Evolutionary conservation across 2,888 invertebrate genomes (phyloP).

Genomic region (Nemapogon koenigi): DNA sequence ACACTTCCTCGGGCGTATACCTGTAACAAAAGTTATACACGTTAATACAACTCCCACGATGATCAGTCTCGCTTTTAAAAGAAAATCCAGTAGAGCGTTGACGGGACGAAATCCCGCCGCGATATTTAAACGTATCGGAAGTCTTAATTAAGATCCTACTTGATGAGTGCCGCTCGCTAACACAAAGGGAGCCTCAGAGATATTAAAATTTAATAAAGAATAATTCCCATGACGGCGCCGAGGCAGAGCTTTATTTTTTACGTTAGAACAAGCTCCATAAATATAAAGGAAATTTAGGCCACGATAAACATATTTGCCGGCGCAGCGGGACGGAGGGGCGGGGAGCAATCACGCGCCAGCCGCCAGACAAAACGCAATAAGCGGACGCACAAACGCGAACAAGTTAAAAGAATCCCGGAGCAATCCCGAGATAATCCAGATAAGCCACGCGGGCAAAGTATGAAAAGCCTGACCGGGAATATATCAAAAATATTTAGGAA

Average conservation of each 20-base stretch:
- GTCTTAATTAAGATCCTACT: slow-evolving; percentile 31
- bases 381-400: slow-evolving; percentile 44
- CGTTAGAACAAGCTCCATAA: slow-evolving; percentile 30
- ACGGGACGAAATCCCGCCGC: neutral
- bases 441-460: slow-evolving; percentile 56
- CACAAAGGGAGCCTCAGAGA: slow-evolving; percentile 30
- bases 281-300: slow-evolving; percentile 35
- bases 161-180: slow-evolving; percentile 29
- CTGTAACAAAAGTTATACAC: too few relatives aligned
- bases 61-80: too few relatives aligned
- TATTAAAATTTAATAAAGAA: slow-evolving; percentile 48
- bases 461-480: slow-evolving; percentile 58
- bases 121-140: slow-evolving; percentile 11
- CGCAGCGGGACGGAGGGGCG: slow-evolving; percentile 21
- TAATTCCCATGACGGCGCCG: slow-evolving; percentile 25
- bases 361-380: slow-evolving; percentile 44
- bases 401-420: slow-evolving; percentile 46
- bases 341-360: slow-evolving; percentile 34
- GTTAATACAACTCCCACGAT: too few relatives aligned
- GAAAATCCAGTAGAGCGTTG: neutral
- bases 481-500: slow-evolving; percentile 56
- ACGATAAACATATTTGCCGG: slow-evolving; percentile 40
- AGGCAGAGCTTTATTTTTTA: slow-evolving; percentile 25
- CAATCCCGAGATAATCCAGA: slow-evolving; percentile 55
- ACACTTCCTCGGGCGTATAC: too few relatives aligned